Conservation (phyloP, 2,113 vertebrate genomes). For the Cavia aperea region DNA sequence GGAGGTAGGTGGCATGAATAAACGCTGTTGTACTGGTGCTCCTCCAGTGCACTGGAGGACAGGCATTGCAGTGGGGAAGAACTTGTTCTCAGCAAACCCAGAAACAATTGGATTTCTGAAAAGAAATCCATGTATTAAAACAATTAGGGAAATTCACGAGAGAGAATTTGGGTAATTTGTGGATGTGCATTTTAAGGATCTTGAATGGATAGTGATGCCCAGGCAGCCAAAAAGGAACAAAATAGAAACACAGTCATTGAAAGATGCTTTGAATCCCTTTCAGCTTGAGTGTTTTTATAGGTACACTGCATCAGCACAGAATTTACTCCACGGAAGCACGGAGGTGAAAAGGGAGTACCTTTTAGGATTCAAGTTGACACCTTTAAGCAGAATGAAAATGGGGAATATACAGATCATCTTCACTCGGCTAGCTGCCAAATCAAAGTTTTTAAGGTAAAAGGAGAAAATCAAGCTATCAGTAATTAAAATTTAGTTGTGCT, state of each 20-base stretch:
- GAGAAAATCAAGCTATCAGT: neutral
- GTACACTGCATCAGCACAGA: slow-evolving; percentile 88
- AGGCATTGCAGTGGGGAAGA: neutral
- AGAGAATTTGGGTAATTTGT: neutral
- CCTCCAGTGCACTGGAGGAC: neutral
- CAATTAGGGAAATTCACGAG: neutral
- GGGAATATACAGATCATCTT: slow-evolving; percentile 84
- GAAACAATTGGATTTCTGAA: neutral
- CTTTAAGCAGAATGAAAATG: slow-evolving; percentile 82
- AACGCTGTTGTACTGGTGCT: neutral
- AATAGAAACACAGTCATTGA: neutral
- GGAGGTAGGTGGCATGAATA: neutral
- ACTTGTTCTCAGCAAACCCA: neutral
- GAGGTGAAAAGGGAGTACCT: slow-evolving; percentile 85
- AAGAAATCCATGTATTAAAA: neutral
- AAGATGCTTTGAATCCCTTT: neutral
- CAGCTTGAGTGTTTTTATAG: slow-evolving; percentile 60
- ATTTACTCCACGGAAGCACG: slow-evolving; percentile 84
- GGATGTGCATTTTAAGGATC: neutral
- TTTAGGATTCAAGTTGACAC: slow-evolving; percentile 86
- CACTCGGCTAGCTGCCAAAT: slow-evolving; percentile 88
- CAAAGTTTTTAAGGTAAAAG: slow-evolving; percentile 85
- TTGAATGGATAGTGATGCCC: neutral
- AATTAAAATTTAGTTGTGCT: slow-evolving; percentile 25
- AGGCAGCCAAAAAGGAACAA: neutral